Percentiles rank a stretch among this genome's conserved stretches.
Evolutionary conservation across 1,140 invertebrate species (phyloP).

Genomic region (Globodera rostochiensis): DNA sequence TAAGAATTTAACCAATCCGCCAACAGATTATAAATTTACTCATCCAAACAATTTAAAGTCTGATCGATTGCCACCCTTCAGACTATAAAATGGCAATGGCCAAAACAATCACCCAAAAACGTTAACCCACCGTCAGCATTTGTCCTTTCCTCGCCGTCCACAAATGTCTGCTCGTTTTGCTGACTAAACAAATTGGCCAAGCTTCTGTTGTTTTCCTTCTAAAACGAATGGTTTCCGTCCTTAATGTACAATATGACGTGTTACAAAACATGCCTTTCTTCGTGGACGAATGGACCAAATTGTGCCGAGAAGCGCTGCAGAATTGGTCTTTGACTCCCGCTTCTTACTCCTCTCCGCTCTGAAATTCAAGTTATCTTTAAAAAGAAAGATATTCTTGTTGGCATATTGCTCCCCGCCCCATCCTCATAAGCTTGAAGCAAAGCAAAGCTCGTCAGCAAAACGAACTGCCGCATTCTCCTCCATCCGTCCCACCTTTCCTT

Average conservation of each 20-base stretch:
- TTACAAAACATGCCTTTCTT: constrained; percentile 23
- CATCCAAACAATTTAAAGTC: not conserved
- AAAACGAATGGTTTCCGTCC: not conserved
- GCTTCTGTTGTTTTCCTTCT: constrained; percentile 19
- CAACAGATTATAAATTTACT: not conserved
- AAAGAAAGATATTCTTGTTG: not conserved
- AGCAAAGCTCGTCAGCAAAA: constrained; percentile 3
- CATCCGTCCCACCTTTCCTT: constrained; percentile 5
- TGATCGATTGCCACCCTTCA: too few relatives aligned
- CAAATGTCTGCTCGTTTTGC: not conserved
- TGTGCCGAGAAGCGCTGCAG: constrained; percentile 27
- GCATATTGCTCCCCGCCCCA: too few relatives aligned
- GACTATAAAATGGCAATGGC: too few relatives aligned
- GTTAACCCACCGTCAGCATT: not conserved
- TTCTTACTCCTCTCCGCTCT: constrained; percentile 30
- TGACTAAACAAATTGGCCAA: constrained; percentile 23
- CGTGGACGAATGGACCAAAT: constrained; percentile 31
- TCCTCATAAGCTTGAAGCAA: not conserved
- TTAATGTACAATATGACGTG: not conserved
- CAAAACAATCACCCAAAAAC: not conserved
- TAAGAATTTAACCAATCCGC: not conserved
- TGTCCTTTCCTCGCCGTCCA: not conserved
- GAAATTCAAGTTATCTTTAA: not conserved
- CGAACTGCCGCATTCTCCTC: not conserved
- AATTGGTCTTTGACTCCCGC: constrained; percentile 33